Evolutionary conservation across 1,140 invertebrate genomes (phyloP).

Genomic region (Heliothis subflexa): DNA sequence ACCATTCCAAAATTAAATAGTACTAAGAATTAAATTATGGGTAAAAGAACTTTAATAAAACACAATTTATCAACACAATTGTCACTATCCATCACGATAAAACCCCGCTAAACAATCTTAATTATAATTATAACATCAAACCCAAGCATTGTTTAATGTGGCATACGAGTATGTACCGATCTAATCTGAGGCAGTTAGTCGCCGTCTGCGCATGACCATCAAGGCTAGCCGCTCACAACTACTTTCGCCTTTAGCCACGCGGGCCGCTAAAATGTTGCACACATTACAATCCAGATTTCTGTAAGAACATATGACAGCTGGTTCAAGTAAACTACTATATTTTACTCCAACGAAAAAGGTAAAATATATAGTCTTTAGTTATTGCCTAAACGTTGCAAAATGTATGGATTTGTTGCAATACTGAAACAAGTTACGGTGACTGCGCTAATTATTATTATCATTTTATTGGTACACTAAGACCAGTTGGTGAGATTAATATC

Average conservation of each 20-base stretch:
- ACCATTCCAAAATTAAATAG: no score
- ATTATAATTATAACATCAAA: slow-evolving; percentile 16
- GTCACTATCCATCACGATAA: neutral
- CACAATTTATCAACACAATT: neutral
- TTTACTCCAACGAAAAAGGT: neutral
- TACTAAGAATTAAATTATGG: no score
- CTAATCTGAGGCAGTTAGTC: slow-evolving; percentile 56
- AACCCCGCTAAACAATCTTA: neutral
- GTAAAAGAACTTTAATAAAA: neutral
- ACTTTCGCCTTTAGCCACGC: slow-evolving; percentile 73
- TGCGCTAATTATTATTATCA: slow-evolving; percentile 12
- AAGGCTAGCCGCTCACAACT: slow-evolving; percentile 74
- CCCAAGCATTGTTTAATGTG: slow-evolving; percentile 22
- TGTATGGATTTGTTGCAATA: slow-evolving; percentile 15
- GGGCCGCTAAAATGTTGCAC: slow-evolving; percentile 59
- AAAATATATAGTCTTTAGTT: neutral
- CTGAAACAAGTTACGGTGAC: neutral
- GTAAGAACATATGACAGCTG: slow-evolving; percentile 6
- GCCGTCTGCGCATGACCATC: slow-evolving; percentile 51
- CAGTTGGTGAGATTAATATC: slow-evolving; percentile 17
- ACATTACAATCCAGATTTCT: slow-evolving; percentile 50
- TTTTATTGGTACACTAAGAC: slow-evolving; percentile 4
- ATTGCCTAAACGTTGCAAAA: slow-evolving; percentile 17
- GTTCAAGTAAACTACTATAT: neutral
- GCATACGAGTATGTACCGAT: slow-evolving; percentile 46